These are phyloP conservation scores for Papilio glaucus DNA, from an alignment of 1,140 invertebrate species.

Conservation along the genomic window DNA sequence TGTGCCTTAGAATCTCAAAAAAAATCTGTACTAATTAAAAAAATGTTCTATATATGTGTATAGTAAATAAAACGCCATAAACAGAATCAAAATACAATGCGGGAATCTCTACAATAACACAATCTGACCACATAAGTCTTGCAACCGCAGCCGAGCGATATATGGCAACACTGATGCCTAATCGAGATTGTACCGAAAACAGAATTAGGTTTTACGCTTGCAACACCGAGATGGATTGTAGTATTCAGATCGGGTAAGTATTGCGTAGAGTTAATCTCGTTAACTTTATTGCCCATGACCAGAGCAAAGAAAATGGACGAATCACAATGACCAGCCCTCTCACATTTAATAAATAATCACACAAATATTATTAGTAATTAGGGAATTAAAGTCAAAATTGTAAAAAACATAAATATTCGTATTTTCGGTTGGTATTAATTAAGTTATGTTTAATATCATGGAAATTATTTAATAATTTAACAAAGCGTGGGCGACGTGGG, in stretches of 20 bases:
- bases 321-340: not conserved
- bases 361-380: no score
- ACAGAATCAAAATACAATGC: not conserved
- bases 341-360: no score
- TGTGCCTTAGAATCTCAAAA: no score
- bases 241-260: constrained; percentile 13
- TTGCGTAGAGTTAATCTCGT: not conserved
- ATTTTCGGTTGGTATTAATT: no score
- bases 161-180: constrained; percentile 7
- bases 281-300: constrained; percentile 25
- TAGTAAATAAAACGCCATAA: not conserved
- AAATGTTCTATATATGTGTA: no score
- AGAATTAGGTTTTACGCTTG: constrained; percentile 28
- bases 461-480: no score
- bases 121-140: not conserved
- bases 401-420: no score
- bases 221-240: constrained; percentile 23
- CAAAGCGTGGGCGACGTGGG: no score
- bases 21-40: no score
- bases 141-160: not conserved
- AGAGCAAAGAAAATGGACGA: not conserved
- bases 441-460: no score
- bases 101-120: not conserved
- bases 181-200: constrained; percentile 18
- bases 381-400: no score